phyloP scores from a whole-genome alignment of 2,888 invertebrate species.

The Drosophila neutralis region DNA sequence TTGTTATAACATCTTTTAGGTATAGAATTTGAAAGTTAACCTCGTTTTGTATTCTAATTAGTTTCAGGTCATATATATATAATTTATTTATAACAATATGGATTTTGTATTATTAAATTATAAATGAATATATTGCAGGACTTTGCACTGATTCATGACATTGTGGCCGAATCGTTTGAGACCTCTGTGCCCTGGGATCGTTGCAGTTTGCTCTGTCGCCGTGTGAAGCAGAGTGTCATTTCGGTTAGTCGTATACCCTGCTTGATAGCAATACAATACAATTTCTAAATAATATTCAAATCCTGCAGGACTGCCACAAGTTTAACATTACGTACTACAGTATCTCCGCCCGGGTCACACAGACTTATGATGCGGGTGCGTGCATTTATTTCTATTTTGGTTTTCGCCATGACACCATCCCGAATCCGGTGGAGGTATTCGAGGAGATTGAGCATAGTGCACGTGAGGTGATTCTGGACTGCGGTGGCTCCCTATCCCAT shows the following conservation, averaged over 20 bases:
- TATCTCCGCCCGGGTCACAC: conserved; percentile 94
- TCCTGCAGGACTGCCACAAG: conserved; percentile 86
- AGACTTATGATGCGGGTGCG: conserved; percentile 98
- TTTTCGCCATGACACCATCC: conserved; percentile 88
- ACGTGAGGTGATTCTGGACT: conserved; percentile 95
- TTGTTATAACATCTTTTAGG: background rate
- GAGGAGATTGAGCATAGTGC: conserved; percentile 95
- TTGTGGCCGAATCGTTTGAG: conserved; percentile 98
- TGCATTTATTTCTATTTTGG: conserved; percentile 98
- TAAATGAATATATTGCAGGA: conserved; percentile 87
- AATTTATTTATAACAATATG: background rate
- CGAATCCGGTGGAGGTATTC: conserved; percentile 91
- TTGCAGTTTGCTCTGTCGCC: conserved; percentile 91
- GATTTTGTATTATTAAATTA: background rate
- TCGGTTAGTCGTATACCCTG: conserved; percentile 81
- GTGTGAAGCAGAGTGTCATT: conserved; percentile 93
- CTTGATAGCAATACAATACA: fast-evolving
- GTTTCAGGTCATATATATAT: background rate
- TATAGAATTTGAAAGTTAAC: too few species aligned
- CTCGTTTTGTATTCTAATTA: background rate
- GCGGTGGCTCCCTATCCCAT: conserved; percentile 93
- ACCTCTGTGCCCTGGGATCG: conserved; percentile 99
- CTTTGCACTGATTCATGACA: conserved; percentile 93
- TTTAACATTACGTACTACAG: conserved; percentile 88
- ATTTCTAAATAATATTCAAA: background rate